Percentiles rank a stretch among this genome's conserved stretches.
Evolutionary conservation across 1,140 invertebrate species (phyloP).

Genomic region (Archivesica marissinica): DNA sequence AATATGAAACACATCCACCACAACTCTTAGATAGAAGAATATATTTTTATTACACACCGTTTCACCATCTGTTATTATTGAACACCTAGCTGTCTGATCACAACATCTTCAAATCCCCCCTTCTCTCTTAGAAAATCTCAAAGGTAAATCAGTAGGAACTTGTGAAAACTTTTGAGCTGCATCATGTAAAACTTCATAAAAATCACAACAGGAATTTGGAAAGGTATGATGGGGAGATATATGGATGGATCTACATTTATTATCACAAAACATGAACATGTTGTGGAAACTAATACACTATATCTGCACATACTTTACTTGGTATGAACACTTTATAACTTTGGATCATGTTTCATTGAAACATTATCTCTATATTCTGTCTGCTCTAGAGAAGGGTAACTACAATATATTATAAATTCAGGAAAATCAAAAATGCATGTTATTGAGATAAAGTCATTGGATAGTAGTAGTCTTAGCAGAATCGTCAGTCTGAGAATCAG

Average conservation of each 20-base stretch:
- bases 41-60: background rate
- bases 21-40: too few relatives aligned
- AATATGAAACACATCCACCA: too few relatives aligned
- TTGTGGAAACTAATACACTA: background rate
- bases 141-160: background rate
- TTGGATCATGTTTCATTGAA: too few relatives aligned
- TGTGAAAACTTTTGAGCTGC: background rate
- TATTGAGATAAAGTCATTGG: too few relatives aligned
- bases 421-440: too few relatives aligned
- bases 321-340: too few relatives aligned
- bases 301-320: too few relatives aligned
- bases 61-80: constrained; percentile 29
- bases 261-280: background rate
- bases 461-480: too few relatives aligned
- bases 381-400: too few relatives aligned
- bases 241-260: constrained; percentile 3
- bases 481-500: too few relatives aligned
- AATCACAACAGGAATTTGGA: background rate
- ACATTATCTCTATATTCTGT: too few relatives aligned
- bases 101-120: background rate
- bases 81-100: background rate
- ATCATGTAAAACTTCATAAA: constrained; percentile 7
- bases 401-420: too few relatives aligned
- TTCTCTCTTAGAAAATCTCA: background rate
- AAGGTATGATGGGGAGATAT: background rate